phyloP scores from a whole-genome alignment of 2,113 vertebrate genomes.

The Cephalopterus ornatus region DNA sequence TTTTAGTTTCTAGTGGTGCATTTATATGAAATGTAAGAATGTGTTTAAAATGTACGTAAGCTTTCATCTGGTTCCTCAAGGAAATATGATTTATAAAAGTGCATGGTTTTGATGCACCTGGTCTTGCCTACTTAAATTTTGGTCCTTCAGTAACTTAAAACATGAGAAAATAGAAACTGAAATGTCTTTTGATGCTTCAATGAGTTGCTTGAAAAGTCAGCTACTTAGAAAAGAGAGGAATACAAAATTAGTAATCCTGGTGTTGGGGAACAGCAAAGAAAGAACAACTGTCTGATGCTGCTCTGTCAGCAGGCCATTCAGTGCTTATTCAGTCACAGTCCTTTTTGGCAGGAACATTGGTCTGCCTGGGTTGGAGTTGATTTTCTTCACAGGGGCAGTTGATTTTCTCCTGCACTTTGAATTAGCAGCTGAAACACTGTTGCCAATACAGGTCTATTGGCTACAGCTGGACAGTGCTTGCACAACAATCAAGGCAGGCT shows the following conservation, averaged over 20 bases:
- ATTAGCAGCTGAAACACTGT: background rate
- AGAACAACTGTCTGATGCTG: background rate
- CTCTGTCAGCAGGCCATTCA: background rate
- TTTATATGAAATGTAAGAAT: background rate
- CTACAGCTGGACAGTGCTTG: background rate
- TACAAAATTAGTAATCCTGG: background rate
- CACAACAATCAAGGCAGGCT: background rate
- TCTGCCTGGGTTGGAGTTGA: background rate
- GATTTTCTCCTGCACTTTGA: background rate
- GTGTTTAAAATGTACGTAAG: background rate
- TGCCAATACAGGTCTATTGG: background rate
- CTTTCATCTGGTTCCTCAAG: background rate
- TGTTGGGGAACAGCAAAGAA: background rate
- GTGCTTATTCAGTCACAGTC: background rate
- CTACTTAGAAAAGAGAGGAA: background rate
- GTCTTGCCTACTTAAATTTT: background rate
- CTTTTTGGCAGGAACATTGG: accelerated
- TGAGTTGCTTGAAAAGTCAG: background rate
- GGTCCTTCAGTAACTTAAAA: background rate
- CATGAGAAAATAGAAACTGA: background rate
- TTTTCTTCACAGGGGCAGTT: background rate
- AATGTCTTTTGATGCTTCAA: background rate
- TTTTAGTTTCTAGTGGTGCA: background rate
- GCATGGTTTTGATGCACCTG: background rate
- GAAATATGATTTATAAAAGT: background rate